These are phyloP conservation scores for Agonopterix arenella DNA, from an alignment of 2,888 invertebrate species.

Conservation along the genomic window DNA sequence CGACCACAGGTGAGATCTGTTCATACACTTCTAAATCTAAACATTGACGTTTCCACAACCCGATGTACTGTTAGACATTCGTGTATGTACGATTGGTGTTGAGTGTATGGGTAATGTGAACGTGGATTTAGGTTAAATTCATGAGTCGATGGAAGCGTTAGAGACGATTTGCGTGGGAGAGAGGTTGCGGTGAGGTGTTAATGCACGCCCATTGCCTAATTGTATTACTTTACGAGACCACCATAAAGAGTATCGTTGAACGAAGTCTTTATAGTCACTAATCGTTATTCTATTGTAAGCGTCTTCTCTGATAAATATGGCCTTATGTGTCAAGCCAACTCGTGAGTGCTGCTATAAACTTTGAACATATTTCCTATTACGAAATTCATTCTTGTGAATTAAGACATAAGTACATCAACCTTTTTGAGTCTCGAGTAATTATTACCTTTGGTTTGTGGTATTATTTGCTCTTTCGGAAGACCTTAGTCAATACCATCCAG, in stretches of 20 bases:
- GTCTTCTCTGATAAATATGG: constrained; percentile 32
- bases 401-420: constrained; percentile 13
- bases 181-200: constrained; percentile 61
- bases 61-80: constrained; percentile 33
- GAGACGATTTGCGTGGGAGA: constrained; percentile 57
- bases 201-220: constrained; percentile 71
- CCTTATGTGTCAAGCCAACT: constrained; percentile 28
- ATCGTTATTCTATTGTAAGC: constrained; percentile 52
- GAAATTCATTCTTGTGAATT: constrained; percentile 25
- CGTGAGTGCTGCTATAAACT: constrained; percentile 31
- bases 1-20: constrained; percentile 35
- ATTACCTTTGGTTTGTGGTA: no score
- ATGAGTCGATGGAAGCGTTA: constrained; percentile 34
- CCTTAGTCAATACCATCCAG: no score
- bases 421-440: no score
- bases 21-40: constrained; percentile 34
- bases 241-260: constrained; percentile 54
- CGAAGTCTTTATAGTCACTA: constrained; percentile 55
- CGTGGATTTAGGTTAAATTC: constrained; percentile 51
- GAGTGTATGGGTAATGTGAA: constrained; percentile 23
- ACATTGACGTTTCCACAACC: constrained; percentile 34
- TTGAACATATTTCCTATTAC: constrained; percentile 24
- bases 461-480: no score
- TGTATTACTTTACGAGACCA: constrained; percentile 66
- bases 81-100: constrained; percentile 18